Percentiles rank a stretch among this genome's conserved stretches.
Conservation (phyloP, 53 echinoderm and acorn worm genomes). For the Arbacia lixula region DNA sequence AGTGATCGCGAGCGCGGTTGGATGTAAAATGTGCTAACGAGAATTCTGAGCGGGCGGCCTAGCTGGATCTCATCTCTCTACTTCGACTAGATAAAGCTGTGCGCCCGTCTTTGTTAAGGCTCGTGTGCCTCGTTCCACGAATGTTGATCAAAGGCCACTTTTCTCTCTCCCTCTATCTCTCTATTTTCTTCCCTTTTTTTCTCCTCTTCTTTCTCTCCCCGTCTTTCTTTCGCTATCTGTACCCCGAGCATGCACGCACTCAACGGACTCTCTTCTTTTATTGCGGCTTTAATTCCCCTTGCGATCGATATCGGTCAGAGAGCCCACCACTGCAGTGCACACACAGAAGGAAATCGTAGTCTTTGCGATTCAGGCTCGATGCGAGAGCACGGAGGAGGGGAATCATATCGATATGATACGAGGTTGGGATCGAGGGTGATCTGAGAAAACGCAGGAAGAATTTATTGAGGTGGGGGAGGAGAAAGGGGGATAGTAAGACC, state of each 20-base stretch:
- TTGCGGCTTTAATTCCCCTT: conserved; percentile 1
- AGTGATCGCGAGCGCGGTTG: too few relatives aligned
- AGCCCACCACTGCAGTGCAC: conserved; percentile 7
- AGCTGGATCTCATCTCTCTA: conserved; percentile 19
- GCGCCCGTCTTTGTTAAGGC: too few relatives aligned
- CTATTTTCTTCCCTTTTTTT: too few relatives aligned
- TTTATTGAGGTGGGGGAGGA: background rate
- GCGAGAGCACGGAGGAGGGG: too few relatives aligned
- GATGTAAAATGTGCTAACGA: conserved; percentile 2
- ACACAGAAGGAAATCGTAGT: conserved; percentile 13
- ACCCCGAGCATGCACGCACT: too few relatives aligned
- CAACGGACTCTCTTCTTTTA: background rate
- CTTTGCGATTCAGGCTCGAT: too few relatives aligned
- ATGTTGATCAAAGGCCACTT: background rate
- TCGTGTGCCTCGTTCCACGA: conserved; percentile 16
- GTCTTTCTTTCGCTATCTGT: too few relatives aligned
- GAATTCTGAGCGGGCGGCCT: background rate
- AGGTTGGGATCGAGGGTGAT: too few relatives aligned
- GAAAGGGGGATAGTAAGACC: background rate
- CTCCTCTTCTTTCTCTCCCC: too few relatives aligned
- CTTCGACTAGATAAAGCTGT: too few relatives aligned
- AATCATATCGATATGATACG: too few relatives aligned
- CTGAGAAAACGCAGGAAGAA: background rate
- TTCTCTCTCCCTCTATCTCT: conserved; percentile 30
- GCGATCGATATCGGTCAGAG: conserved; percentile 11